These are phyloP conservation scores for Nemapogon koenigi DNA, from an alignment of 2,888 invertebrate genomes.

Conservation along the genomic window DNA sequence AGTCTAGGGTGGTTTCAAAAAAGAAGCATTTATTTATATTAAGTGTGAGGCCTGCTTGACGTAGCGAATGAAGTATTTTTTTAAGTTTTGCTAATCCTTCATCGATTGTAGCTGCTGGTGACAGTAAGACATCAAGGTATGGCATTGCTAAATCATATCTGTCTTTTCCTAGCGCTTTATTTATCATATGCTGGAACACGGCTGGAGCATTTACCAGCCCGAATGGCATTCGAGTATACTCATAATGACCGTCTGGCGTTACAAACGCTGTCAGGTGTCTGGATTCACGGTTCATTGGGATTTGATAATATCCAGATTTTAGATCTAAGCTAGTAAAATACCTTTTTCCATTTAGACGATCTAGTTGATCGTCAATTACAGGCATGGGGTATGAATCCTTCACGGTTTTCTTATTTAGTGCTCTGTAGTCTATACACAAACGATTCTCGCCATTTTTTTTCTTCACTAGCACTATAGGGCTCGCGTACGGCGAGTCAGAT, in stretches of 20 bases:
- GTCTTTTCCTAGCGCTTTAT: not conserved
- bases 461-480: slow-evolving; percentile 21
- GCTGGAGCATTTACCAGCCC: slow-evolving; percentile 22
- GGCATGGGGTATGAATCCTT: slow-evolving; percentile 22
- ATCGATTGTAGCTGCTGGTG: slow-evolving; percentile 1
- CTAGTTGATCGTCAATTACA: slow-evolving; percentile 23
- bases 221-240: slow-evolving; percentile 20
- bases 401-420: too few relatives aligned
- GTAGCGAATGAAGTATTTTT: slow-evolving; percentile 11
- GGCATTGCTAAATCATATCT: not conserved
- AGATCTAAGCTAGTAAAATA: slow-evolving; percentile 21
- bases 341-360: slow-evolving; percentile 18
- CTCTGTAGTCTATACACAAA: too few relatives aligned
- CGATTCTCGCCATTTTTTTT: too few relatives aligned
- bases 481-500: slow-evolving; percentile 18
- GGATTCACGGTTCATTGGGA: slow-evolving; percentile 18
- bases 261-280: slow-evolving; percentile 25
- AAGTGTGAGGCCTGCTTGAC: slow-evolving; percentile 12
- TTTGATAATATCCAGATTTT: slow-evolving; percentile 24
- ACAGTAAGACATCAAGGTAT: not conserved
- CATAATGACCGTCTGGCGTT: slow-evolving; percentile 23
- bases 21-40: slow-evolving; percentile 19
- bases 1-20: slow-evolving; percentile 18
- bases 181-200: slow-evolving; percentile 23
- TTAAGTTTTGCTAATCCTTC: slow-evolving; percentile 12